Conservation (phyloP, 2,113 vertebrate species). For the Brachyistius frenatus region DNA sequence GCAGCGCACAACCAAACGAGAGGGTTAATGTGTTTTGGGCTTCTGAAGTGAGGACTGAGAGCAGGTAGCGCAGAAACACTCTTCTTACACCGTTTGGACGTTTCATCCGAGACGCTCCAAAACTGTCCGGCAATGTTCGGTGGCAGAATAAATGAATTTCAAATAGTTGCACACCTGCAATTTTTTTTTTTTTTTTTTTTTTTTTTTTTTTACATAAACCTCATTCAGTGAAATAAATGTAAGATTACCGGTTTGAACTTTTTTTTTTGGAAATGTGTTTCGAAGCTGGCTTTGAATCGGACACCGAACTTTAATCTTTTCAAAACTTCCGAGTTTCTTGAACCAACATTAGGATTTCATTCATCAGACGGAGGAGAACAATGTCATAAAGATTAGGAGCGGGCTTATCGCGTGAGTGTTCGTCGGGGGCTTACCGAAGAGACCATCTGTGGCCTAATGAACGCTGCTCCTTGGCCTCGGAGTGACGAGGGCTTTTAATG, state of each 20-base stretch:
- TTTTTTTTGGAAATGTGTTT: no score
- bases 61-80: constrained; percentile 1
- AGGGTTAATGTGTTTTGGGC: constrained; percentile 38
- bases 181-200: no score
- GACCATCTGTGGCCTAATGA: constrained; percentile 85
- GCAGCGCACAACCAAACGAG: constrained; percentile 54
- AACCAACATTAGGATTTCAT: constrained; percentile 38
- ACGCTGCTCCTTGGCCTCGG: constrained; percentile 76
- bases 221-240: no score
- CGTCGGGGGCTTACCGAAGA: constrained; percentile 74
- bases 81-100: not conserved
- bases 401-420: constrained; percentile 73
- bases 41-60: not conserved
- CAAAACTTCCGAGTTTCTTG: constrained; percentile 30
- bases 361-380: constrained; percentile 62
- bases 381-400: constrained; percentile 75
- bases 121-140: no score
- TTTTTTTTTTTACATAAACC: no score
- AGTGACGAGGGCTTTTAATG: constrained; percentile 77
- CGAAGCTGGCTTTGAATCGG: no score
- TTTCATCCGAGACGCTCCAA: not conserved
- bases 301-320: constrained; percentile 6
- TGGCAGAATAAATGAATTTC: no score
- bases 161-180: no score
- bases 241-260: no score